Percentiles rank a stretch among this genome's conserved stretches.
Evolutionary conservation across 2,888 invertebrate genomes (phyloP).

Genomic region (Drosophila niveifrons): DNA sequence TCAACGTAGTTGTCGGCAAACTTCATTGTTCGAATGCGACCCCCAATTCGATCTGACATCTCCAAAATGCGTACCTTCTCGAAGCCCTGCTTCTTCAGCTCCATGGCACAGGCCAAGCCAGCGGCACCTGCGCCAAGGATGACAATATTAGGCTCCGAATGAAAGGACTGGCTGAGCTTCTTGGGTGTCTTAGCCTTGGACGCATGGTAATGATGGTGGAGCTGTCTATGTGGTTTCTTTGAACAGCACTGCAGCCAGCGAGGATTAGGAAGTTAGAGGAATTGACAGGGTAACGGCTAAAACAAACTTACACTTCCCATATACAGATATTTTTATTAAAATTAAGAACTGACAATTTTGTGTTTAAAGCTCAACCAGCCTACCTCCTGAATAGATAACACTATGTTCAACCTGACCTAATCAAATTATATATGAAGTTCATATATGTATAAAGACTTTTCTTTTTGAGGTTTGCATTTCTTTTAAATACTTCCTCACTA

Average conservation of each 20-base stretch:
- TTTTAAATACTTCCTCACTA: too few relatives aligned
- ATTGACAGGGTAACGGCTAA: neutral
- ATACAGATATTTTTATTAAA: conserved; percentile 18
- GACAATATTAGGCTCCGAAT: conserved; percentile 62
- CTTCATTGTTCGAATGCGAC: conserved; percentile 86
- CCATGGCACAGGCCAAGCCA: conserved; percentile 81
- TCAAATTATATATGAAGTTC: too few relatives aligned
- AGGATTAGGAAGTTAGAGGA: neutral
- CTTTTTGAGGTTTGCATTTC: too few relatives aligned
- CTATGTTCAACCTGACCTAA: neutral
- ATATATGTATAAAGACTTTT: too few relatives aligned
- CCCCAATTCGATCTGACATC: conserved; percentile 88
- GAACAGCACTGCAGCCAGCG: conserved; percentile 19
- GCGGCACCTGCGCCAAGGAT: conserved; percentile 83
- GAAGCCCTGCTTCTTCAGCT: conserved; percentile 83
- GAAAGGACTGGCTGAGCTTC: neutral
- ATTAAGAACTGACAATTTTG: conserved; percentile 2
- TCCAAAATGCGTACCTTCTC: conserved; percentile 87
- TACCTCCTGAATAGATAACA: neutral
- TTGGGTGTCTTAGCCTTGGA: conserved; percentile 1
- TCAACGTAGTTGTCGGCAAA: conserved; percentile 88
- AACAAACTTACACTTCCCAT: conserved; percentile 46
- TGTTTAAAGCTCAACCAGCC: neutral
- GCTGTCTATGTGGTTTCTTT: conserved; percentile 12
- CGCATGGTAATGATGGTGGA: conserved; percentile 43